Conservation (phyloP, 2,888 invertebrate species). For the Anticlea derivata region DNA sequence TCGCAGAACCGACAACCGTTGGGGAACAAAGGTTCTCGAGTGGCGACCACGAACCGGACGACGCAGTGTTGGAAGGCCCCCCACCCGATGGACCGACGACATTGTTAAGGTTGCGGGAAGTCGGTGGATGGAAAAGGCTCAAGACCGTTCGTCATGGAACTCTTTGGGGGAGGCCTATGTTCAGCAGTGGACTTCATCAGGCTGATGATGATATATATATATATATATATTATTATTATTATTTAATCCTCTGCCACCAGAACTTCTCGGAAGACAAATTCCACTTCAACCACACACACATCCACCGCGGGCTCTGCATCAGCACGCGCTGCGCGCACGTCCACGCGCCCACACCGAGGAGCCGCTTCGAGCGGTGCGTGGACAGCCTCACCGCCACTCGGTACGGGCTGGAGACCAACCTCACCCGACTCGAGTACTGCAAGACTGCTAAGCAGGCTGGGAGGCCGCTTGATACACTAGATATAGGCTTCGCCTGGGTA, state of each 20-base stretch:
- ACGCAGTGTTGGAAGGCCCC: too few species aligned
- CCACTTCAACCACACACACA: conserved; percentile 56
- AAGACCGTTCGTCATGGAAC: too few species aligned
- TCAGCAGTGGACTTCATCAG: too few species aligned
- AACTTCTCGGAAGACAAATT: conserved; percentile 47
- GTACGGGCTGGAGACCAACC: conserved; percentile 45
- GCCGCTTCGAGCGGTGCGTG: conserved; percentile 52
- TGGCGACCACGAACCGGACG: too few species aligned
- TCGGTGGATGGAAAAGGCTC: too few species aligned
- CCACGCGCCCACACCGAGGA: conserved; percentile 15
- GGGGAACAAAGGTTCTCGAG: too few species aligned
- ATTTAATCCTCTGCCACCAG: conserved; percentile 44
- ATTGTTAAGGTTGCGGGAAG: too few species aligned
- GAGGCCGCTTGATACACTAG: conserved; percentile 33
- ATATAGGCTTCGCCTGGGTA: conserved; percentile 39
- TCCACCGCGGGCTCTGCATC: conserved; percentile 61
- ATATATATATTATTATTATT: too few species aligned
- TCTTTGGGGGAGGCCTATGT: too few species aligned
- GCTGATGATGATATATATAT: too few species aligned
- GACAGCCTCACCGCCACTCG: conserved; percentile 36
- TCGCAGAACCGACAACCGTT: too few species aligned
- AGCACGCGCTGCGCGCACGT: conserved; percentile 45
- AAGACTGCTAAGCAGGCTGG: conserved; percentile 1
- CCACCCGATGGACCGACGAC: too few species aligned
- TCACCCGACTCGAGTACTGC: conserved; percentile 49